These are phyloP conservation scores for Stegastes partitus DNA, from an alignment of 2,113 vertebrate genomes.

Conservation along the genomic window DNA sequence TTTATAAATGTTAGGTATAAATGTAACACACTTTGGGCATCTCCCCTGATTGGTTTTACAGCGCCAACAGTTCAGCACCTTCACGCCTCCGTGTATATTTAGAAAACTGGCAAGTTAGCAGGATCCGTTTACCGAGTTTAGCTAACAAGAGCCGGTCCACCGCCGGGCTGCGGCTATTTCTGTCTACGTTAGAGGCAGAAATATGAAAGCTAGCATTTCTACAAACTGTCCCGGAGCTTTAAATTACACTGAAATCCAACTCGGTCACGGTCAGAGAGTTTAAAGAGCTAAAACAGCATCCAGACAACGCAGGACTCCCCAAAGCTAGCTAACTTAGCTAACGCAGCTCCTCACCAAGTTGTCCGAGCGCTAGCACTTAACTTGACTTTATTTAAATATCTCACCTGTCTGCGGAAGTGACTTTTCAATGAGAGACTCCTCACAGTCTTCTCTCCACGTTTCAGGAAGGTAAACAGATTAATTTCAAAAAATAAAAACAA, in stretches of 20 bases:
- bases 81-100: conserved; percentile 60
- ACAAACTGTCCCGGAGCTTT: background rate
- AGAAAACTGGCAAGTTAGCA: conserved; percentile 41
- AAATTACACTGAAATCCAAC: background rate
- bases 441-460: background rate
- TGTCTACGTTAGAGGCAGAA: background rate
- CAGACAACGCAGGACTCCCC: background rate
- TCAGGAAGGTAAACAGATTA: background rate
- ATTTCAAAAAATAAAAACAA: too few relatives aligned
- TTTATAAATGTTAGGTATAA: background rate
- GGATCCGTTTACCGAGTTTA: conserved; percentile 61
- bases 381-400: background rate
- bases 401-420: conserved; percentile 34
- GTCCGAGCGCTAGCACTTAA: rapidly evolving
- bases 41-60: too few relatives aligned
- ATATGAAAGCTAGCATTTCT: background rate
- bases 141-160: conserved; percentile 20
- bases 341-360: background rate
- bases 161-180: background rate
- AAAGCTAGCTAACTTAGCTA: conserved; percentile 44
- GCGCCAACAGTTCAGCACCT: background rate
- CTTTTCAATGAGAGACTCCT: background rate
- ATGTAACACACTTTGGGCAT: background rate
- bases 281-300: background rate
- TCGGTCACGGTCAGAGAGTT: background rate